Evolutionary conservation across 2,113 vertebrate species (phyloP), one percentile per base, ranked within the genome.

Genomic region (Corythornis madagascariensis): DNA sequence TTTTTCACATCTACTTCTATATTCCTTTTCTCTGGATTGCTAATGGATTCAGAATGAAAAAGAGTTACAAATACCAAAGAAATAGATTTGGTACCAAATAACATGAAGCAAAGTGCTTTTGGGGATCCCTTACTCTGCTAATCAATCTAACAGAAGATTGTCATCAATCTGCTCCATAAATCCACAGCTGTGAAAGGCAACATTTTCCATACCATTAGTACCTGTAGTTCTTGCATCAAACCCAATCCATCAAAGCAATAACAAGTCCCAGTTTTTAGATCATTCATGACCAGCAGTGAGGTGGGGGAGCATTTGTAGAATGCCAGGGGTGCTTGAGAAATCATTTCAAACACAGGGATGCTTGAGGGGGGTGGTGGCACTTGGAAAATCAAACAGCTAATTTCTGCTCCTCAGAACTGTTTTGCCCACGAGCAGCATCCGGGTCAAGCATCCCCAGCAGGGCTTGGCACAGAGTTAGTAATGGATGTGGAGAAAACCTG

Each of bases 111-210:
- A 84, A 92, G 33, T 19, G 59, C 42, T 74, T 85, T 40, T 82
- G 86, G 83, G 64, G 26, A n/a, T n/a, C 48, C 66, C 43, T 57
- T 35, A 40, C 64, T 80, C 66, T 18, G 26, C 8, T 48, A 82
- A 47, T 76, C 71, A 13, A 20, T 33, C 50, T 50, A 53, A 35
- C 60, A 57, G 53, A 26, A 77, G 66, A 61, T 24, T 35, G 59
- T 48, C 55, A 40, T 35, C 47, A 28, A 2, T 0, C 0, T 16
- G 81, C 78, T 69, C 59, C 0, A 1, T 2, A 13, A 55, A 53
- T 28, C 69, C 80, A 31, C 1, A 7, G 26, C 28, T 55, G 52
- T 1, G 25, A 90, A 69, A 92, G 38, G 31, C 85, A 76, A 7
- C 47, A 1, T 33, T 45, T 59, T 33, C 88, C 57, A 15, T 4